Conservation (phyloP, 2,113 vertebrate genomes). For the Phodopus roborovskii region DNA sequence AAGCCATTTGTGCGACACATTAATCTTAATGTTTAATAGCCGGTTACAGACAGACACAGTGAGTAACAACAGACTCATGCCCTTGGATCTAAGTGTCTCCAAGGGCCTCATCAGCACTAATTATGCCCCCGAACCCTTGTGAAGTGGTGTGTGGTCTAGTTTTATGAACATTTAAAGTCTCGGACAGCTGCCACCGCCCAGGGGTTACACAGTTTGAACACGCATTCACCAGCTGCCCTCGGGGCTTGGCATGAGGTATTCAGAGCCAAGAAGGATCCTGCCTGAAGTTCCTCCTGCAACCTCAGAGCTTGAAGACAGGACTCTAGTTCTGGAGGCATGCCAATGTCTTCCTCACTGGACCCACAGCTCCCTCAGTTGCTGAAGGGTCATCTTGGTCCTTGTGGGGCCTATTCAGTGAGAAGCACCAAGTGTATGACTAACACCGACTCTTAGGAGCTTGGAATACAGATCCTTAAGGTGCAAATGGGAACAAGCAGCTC, state of each 20-base stretch:
- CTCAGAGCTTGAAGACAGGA: neutral
- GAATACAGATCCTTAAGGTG: neutral
- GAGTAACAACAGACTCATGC: neutral
- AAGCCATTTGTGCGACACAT: neutral
- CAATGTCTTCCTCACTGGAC: neutral
- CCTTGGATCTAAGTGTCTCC: slow-evolving; percentile 21
- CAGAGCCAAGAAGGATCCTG: neutral
- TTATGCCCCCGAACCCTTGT: slow-evolving; percentile 47
- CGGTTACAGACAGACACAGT: neutral
- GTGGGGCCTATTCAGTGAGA: neutral
- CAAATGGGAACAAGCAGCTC: rapidly evolving
- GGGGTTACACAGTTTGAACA: neutral
- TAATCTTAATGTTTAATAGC: slow-evolving; percentile 11
- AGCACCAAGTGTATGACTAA: rapidly evolving
- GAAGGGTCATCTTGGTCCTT: neutral
- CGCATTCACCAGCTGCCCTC: neutral
- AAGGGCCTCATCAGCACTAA: slow-evolving; percentile 32
- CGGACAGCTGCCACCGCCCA: neutral
- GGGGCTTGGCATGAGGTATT: neutral
- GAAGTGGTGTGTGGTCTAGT: neutral
- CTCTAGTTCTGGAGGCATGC: neutral
- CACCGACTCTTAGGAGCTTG: neutral
- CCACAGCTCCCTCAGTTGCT: neutral
- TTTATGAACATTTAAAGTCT: slow-evolving; percentile 29
- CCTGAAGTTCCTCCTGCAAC: neutral